Evolutionary conservation across 2,113 vertebrate species (phyloP).

Genomic region (Rhinoptilus africanus): DNA sequence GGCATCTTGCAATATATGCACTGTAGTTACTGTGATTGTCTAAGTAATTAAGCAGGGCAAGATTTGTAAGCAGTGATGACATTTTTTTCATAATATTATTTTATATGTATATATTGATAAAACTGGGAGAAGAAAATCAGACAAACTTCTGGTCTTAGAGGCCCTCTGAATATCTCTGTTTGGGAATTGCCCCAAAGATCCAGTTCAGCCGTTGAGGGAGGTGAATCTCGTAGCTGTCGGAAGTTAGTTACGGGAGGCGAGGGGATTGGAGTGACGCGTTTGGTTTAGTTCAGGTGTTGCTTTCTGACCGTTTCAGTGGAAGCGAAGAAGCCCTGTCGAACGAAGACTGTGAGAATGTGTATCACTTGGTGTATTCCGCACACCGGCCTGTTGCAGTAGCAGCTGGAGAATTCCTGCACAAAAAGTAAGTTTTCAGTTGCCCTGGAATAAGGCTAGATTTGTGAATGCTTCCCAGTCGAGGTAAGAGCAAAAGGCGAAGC

Average conservation of each 20-base stretch:
- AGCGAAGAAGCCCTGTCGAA: conserved; percentile 98
- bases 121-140: not conserved
- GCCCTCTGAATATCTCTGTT: not conserved
- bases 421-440: conserved; percentile 82
- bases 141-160: not conserved
- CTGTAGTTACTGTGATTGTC: not conserved
- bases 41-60: not conserved
- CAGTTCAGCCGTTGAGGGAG: no score
- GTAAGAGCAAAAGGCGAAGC: not conserved
- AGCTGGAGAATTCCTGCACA: conserved; percentile 96
- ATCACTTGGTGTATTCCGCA: conserved; percentile 97
- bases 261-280: not conserved
- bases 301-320: conserved; percentile 81
- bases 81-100: not conserved
- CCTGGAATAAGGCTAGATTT: not conserved
- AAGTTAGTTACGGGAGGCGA: not conserved
- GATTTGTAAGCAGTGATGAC: not conserved
- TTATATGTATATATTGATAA: not conserved
- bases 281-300: conserved; percentile 12
- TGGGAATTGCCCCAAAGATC: not conserved
- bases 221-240: not conserved
- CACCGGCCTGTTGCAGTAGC: conserved; percentile 96
- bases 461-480: not conserved
- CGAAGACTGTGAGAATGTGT: conserved; percentile 99
- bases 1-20: not conserved